phyloP scores from a whole-genome alignment of 2,797 vertebrate species.

The Catostomus latipinnis region DNA sequence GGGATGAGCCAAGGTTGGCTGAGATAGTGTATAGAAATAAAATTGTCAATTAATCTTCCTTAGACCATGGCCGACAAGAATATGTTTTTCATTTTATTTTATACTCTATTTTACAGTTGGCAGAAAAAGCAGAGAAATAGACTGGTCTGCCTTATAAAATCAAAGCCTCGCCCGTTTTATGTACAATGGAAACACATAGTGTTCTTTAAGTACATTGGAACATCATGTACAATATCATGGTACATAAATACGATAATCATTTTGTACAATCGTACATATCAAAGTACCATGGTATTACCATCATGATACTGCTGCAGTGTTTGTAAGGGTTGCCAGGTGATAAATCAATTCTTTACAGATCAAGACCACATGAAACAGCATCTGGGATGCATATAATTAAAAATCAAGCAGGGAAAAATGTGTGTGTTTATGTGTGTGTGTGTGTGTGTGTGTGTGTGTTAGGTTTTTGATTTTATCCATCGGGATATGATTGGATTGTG shows the following conservation, averaged over 20 bases:
- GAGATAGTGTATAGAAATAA: conserved; percentile 67
- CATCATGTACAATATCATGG: no score
- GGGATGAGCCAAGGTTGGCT: conserved; percentile 69
- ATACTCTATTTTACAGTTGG: conserved; percentile 66
- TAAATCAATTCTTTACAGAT: neutral
- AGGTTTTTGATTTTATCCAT: no score
- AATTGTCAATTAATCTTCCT: conserved; percentile 61
- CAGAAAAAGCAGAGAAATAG: neutral
- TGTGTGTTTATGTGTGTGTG: no score
- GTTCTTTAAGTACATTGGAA: no score
- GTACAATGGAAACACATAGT: no score
- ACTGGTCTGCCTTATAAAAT: neutral
- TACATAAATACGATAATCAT: no score
- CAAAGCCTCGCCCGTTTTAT: no score
- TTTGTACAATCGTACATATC: no score
- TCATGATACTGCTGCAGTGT: no score
- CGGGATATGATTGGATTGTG: no score
- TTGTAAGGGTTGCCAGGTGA: neutral
- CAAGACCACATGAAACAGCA: neutral
- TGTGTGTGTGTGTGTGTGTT: no score
- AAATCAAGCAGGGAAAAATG: neutral
- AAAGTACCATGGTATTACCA: no score
- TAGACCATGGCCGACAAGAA: conserved; percentile 57
- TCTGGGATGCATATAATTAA: neutral
- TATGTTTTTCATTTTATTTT: conserved; percentile 75